Evolutionary conservation across 2,797 vertebrate genomes (phyloP), one percentile per base, ranked within the genome.

Genomic region (Sorex maritimensis): DNA sequence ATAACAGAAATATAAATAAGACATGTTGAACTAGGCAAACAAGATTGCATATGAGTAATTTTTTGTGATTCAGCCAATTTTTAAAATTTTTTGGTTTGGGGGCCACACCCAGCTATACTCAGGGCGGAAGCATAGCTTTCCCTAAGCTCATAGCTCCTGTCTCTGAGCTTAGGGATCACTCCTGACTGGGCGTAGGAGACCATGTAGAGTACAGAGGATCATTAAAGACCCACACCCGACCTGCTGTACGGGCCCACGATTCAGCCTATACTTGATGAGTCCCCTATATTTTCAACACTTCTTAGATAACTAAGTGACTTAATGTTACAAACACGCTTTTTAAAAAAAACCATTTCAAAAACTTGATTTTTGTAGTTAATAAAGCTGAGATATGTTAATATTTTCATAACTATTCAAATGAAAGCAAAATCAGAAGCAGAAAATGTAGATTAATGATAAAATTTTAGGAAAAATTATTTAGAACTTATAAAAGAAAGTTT

Each of bases 321-420:
- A 44, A 65, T 74, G 13, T 44, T 72, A 88, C 3, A 81, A 80
- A 91, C 84, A 81, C 1, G 1, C 2, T 81, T 84, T 80, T 26
- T 3, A 8, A 61, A 79, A 80, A 46, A 65, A 3, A 73, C 73
- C 26, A 14, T 6, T 74, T 91, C 34, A 10, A 69, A 75, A 81
- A 91, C 41, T 8, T 14, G 2, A 74, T 88, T 85, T 87, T 93
- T 68, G 80, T 69, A 23, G 14, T 5, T 87, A 93, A 52, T 65
- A 72, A 93, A 69, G 5, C 65, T 68, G 88, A 38, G 67, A 28
- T 79, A 28, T 41, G 21, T 81, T 44, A 44, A 49, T 55, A 49
- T 88, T 75, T 88, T 86, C 46, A 65, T n/a, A 88, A 11, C 17
- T 24, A 28, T 21, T 82, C 67, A 90, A 96, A 83, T 15, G 7